Percentiles rank a stretch among this genome's conserved stretches.
Evolutionary conservation across 2,113 vertebrate genomes (phyloP).

Genomic region (Pygoscelis antarcticus): DNA sequence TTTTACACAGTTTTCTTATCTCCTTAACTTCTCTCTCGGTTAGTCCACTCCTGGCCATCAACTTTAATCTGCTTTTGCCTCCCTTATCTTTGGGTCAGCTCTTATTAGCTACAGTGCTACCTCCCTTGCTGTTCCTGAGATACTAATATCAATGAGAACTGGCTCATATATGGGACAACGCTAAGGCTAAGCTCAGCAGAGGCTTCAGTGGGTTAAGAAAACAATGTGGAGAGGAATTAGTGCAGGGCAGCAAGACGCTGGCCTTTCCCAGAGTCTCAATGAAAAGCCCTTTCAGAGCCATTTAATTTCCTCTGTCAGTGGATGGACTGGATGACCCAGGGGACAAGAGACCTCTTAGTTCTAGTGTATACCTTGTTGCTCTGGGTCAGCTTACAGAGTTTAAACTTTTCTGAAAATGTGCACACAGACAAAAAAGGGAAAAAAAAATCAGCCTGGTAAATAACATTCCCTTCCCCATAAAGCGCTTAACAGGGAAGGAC

Average conservation of each 20-base stretch:
- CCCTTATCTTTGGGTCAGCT: not conserved
- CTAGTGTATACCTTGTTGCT: not conserved
- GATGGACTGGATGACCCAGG: not conserved
- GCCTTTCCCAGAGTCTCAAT: conserved; percentile 39
- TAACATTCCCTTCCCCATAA: not conserved
- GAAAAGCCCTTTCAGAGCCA: conserved; percentile 58
- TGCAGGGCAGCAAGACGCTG: not conserved
- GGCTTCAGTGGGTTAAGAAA: conserved; percentile 45
- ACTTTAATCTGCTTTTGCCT: not conserved
- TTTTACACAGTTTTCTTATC: not conserved
- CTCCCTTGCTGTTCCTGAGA: not conserved
- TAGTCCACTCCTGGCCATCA: not conserved
- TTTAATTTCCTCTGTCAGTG: not conserved
- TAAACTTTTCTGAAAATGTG: not conserved
- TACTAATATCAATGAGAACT: not conserved
- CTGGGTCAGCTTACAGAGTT: not conserved
- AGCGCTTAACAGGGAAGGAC: not conserved
- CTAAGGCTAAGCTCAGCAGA: not conserved
- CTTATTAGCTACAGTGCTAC: not conserved
- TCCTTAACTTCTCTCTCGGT: not conserved
- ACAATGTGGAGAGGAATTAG: conserved; percentile 51
- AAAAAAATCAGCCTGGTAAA: not conserved
- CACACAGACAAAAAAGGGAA: not conserved
- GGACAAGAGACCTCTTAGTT: not conserved
- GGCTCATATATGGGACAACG: not conserved